Evolutionary conservation across 2,888 invertebrate genomes (phyloP), one percentile per base, ranked within the genome.

Genomic region (Ophion costatus): DNA sequence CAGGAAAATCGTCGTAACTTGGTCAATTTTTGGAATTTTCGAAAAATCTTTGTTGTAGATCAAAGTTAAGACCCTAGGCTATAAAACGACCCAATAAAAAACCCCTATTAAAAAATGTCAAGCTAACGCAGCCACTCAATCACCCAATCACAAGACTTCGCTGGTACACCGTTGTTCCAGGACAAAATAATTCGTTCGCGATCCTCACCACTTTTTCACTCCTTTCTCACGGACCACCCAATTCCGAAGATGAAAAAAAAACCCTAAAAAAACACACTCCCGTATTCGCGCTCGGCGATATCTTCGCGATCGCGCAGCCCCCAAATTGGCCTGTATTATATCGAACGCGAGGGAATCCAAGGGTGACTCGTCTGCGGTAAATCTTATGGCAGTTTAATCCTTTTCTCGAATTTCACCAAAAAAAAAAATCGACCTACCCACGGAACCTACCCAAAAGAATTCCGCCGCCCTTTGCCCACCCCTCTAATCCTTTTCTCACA

Each of bases 361-460:
- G 79, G 51, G 67, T 78, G 77, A 78, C 73, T 69, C 82, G 56
- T 64, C 78, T 71, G 64, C 61, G 61, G 67, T 83, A 82, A 67
- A 64, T 82, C 76, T 76, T 42, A 17, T 2, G 82, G 67, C 74
- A 70, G 86, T 88, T 87, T 92, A 92, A 93, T 93, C 92, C 92
- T 92, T 93, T 92, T 92, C 91, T 92, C 91, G 89, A 90, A 92
- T 91, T 90, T 88, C 84, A 82, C 71, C 78, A 84, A 87, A 71
- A 82, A 71, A 82, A 89, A 77, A 89, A 87, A 76, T 51, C 64
- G 59, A 61, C 73, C 83, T 51, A 79, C 22, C 79, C 75, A 38
- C 51, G 67, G 42, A 38, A 20, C n/a, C n/a, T n/a, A n/a, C n/a
- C n/a, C n/a, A 63, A 88, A 86, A 87, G 84, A 86, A 77, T 85